These are phyloP conservation scores for Bos taurus DNA, from an alignment of 2,113 vertebrate species.

Conservation along the genomic window DNA sequence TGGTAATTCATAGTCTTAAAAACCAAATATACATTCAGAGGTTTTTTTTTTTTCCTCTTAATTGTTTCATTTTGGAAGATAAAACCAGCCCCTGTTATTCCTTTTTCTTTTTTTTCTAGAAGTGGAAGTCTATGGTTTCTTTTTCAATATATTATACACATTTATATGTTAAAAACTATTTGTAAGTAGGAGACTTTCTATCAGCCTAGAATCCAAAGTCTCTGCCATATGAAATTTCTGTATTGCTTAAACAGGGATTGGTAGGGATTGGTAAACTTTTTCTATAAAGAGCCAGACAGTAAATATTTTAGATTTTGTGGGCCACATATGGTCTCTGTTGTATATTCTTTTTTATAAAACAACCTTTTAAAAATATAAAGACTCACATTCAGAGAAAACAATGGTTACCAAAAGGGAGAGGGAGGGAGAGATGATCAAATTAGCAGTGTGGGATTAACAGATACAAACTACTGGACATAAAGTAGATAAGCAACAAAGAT, in stretches of 20 bases:
- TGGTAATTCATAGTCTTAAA: background rate
- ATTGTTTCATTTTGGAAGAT: background rate
- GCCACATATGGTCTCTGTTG: background rate
- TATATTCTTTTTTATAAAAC: background rate
- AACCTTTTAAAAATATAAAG: background rate
- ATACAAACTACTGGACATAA: background rate
- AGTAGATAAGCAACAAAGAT: background rate
- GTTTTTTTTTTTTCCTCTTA: background rate
- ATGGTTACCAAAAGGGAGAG: background rate
- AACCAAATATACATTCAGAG: background rate
- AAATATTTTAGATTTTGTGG: background rate
- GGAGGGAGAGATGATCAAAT: background rate
- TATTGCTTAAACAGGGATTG: background rate
- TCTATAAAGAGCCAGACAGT: background rate
- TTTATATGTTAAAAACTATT: background rate
- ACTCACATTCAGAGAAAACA: background rate
- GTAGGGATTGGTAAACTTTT: background rate
- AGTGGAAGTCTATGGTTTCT: background rate
- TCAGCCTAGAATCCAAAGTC: background rate
- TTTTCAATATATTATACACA: background rate
- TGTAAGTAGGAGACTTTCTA: background rate
- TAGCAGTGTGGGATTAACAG: background rate
- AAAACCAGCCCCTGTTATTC: background rate
- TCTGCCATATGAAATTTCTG: constrained; percentile 10
- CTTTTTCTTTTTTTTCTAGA: background rate